Percentiles rank a stretch among this genome's conserved stretches.
Conservation (phyloP, 2,113 vertebrate species). For the Onychorhynchus coronatus region DNA sequence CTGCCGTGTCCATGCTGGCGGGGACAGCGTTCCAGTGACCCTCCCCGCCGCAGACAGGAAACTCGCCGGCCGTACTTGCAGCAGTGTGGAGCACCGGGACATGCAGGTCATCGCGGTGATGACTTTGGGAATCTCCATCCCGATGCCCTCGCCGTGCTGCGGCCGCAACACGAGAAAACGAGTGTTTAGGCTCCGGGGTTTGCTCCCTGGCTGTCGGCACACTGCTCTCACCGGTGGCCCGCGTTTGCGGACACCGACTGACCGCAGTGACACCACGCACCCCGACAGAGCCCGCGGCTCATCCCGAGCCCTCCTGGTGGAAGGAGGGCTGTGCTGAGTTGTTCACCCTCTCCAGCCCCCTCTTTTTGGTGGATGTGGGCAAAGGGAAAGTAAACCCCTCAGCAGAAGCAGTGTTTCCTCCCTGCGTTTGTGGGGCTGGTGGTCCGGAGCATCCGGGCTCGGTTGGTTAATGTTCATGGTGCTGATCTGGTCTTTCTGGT, state of each 20-base stretch:
- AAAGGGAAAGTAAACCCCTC: background rate
- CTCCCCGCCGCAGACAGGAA: background rate
- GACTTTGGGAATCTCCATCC: background rate
- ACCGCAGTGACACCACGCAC: background rate
- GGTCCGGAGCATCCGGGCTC: background rate
- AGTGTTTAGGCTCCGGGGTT: background rate
- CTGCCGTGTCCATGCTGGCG: background rate
- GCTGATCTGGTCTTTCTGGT: background rate
- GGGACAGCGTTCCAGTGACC: too few species aligned
- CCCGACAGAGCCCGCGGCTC: background rate
- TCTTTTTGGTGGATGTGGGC: fast-evolving
- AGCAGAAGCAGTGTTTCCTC: background rate
- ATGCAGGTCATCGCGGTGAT: fast-evolving
- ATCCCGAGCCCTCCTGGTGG: background rate
- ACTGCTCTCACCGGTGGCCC: background rate
- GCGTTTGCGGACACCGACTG: background rate
- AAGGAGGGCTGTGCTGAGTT: background rate
- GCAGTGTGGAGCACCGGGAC: background rate
- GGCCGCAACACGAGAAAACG: background rate
- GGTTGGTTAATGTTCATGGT: too few species aligned
- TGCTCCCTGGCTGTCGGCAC: background rate
- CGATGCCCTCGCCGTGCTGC: fast-evolving
- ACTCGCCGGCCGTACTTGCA: background rate
- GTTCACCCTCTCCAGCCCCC: background rate
- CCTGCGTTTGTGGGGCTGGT: background rate